Evolutionary conservation across 2,888 invertebrate genomes (phyloP).

Genomic region (Ormyrus thymus): DNA sequence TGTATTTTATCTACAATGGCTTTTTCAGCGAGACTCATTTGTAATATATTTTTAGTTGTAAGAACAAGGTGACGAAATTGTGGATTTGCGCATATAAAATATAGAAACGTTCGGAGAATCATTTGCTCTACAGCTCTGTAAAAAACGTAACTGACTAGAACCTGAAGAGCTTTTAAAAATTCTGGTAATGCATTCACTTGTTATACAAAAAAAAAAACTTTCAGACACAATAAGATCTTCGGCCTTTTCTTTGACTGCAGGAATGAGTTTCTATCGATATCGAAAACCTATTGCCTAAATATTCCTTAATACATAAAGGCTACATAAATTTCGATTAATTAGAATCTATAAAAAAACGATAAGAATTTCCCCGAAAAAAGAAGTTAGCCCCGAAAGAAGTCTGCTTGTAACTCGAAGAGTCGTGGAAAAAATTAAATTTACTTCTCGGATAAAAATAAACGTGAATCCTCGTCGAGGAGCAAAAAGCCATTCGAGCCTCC

Average conservation of each 20-base stretch:
- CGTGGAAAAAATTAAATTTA: no score
- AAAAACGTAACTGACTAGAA: slow-evolving; percentile 49
- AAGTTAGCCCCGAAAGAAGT: no score
- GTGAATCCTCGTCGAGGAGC: no score
- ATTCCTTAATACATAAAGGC: background rate
- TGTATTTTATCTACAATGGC: slow-evolving; percentile 44
- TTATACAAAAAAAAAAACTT: background rate
- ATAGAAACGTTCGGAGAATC: background rate
- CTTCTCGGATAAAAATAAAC: no score
- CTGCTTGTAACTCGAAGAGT: no score
- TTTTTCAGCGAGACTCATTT: slow-evolving; percentile 37
- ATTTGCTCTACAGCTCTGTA: slow-evolving; percentile 43
- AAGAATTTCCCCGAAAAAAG: background rate
- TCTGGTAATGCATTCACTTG: background rate
- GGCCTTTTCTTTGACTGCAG: no score
- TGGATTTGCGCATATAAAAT: background rate
- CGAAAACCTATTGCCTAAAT: no score
- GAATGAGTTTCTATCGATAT: no score
- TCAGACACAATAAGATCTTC: no score
- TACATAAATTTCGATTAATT: background rate
- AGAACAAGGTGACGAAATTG: background rate
- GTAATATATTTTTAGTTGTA: background rate
- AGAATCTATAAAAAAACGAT: slow-evolving; percentile 24
- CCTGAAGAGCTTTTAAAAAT: slow-evolving; percentile 38
- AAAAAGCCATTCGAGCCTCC: no score